A percentile compares a stretch with the other conserved stretches of the same genome.
These are phyloP conservation scores for Aphidius ervi DNA, from an alignment of 1,140 invertebrate species.

Conservation along the genomic window DNA sequence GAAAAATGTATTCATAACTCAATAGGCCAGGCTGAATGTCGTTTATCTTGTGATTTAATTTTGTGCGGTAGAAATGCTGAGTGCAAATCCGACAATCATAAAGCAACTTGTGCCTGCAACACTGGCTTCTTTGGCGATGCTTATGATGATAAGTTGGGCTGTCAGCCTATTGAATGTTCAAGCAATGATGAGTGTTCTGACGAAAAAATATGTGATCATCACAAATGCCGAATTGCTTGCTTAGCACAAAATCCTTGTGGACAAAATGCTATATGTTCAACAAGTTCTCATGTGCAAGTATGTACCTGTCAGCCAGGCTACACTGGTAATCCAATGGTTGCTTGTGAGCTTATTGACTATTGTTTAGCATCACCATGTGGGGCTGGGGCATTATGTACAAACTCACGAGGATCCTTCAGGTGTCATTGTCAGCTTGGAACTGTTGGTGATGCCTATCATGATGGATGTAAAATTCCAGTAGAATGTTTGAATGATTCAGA, in stretches of 20 bases:
- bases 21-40: conserved; percentile 68
- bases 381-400: conserved; percentile 77
- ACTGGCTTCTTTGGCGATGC: conserved; percentile 76
- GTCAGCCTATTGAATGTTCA: conserved; percentile 73
- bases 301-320: conserved; percentile 84
- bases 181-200: conserved; percentile 68
- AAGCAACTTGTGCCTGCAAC: conserved; percentile 71
- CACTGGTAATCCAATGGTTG: conserved; percentile 68
- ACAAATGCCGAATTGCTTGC: conserved; percentile 82
- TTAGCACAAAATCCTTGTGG: conserved; percentile 75
- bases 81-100: conserved; percentile 67
- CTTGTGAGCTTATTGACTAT: conserved; percentile 73
- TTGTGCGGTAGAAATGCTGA: conserved; percentile 78
- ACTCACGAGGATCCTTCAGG: conserved; percentile 74
- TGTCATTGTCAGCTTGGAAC: conserved; percentile 73
- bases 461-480: conserved; percentile 71
- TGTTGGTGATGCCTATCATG: conserved; percentile 77
- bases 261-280: conserved; percentile 76
- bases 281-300: conserved; percentile 66
- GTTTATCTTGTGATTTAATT: conserved; percentile 65
- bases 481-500: conserved; percentile 74
- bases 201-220: conserved; percentile 75
- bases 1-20: conserved; percentile 67
- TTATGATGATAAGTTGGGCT: conserved; percentile 65
- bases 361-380: conserved; percentile 76